Base-by-base conservation (phyloP, 2,888 invertebrate genomes). In the Diachrysia chrysitis region DNA sequence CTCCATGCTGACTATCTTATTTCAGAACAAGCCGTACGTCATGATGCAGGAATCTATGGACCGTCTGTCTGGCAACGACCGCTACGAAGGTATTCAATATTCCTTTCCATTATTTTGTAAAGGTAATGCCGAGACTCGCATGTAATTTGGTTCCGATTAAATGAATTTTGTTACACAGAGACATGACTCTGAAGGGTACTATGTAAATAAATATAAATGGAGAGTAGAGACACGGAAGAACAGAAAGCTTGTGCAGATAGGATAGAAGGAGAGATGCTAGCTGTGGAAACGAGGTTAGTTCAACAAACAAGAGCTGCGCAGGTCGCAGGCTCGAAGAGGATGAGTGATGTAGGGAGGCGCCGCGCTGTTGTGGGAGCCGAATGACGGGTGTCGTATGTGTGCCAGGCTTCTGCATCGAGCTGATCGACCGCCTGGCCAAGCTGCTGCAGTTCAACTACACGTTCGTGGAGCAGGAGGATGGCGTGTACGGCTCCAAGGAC, bases 371-470 rank as follows among this genome's bases (percentile, higher is more conserved):
- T 14, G 42, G n/a, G 42, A 16, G 16, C 54, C 9, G 21, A 25
- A 16, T 54, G 6, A 23, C 16, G 21, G 3, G 32, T 35, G 17
- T 5, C 29, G 12, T 21, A 16, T 6, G n/a, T 0, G 29, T 21
- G 25, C 96, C 97, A 94, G 98, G 98, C 2, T 99, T 98, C 89
- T 98, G 98, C 76, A 97, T 99, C 74, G 99, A 99, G 88, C 93
- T 99, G 63, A 97, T 99, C 77, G 95, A 97, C 58, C 97, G 97
- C 87, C 95, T 99, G 74, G 96, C 98, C 14, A 91, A 96, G 78
- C 95, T 96, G 76, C 93, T 98, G 32, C 96, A 97, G 7, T 99
- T 99, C 92, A 97, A 97, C 88, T 99, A 98, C 90, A 97, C 97
- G 4, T 97, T 99, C 83, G 95, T 96, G 63, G 95, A 97, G 74